Evolutionary conservation across 1,140 invertebrate species (phyloP), one percentile per base, ranked within the genome.

Genomic region (Druon quercuslanigerum): DNA sequence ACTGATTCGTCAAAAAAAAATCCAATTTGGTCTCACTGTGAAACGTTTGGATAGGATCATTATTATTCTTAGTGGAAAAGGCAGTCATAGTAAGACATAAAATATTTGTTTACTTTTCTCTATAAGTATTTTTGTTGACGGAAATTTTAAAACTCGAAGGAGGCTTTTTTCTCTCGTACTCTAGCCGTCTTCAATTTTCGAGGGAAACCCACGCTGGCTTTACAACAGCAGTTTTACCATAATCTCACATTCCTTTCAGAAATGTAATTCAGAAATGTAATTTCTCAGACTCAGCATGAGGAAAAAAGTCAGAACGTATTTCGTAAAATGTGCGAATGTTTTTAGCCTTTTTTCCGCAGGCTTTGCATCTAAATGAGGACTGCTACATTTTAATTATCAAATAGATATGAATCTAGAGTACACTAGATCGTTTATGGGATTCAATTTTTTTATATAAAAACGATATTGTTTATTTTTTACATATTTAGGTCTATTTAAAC

Each of bases 241-340:
- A 66, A 66, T 66, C 60, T 66, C 25, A 6, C 60, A 66, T 66
- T 66, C 25, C 60, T 66, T 66, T 66, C 25, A 66, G 25, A 66
- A 66, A 33, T 13, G 60, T 66, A 66, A 66, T 66, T 66, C 60
- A 66, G 33, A 66, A 66, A 66, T 66, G 16, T 66, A 40, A 54
- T 66, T 66, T 66, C 60, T 66, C 60, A 40, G 60, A n/a, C 25
- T 12, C 33, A 54, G 25, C 25, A 66, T 6, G 40, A 16, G 40
- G 13, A 66, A 40, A 66, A 46, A 33, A 66, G 33, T 7, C 4
- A 13, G 3, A 66, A 66, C 60, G 33, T 66, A 66, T 66, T 66
- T 40, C 25, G 16, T 20, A 40, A 66, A 66, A 66, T 2, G 46
- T 66, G 60, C n/a, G 14, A 66, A 66, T 40, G 13, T 66, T 66